A percentile compares a stretch with the other conserved stretches of the same genome.
These are phyloP conservation scores for Frankliniella intonsa DNA, from an alignment of 2,888 invertebrate genomes.

Conservation along the genomic window DNA sequence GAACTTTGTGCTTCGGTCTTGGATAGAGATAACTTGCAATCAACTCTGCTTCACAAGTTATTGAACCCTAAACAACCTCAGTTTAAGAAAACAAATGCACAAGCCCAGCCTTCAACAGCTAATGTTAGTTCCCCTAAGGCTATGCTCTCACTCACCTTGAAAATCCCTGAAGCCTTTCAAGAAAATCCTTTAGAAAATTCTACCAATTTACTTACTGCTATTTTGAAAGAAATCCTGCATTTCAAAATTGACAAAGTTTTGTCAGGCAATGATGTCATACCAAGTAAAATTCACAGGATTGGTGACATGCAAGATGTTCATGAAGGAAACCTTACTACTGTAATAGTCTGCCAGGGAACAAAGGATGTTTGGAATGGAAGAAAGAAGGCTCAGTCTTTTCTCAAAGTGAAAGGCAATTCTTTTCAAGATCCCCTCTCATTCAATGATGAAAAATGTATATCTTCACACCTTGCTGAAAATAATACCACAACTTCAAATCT, in stretches of 20 bases:
- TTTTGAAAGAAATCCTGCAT: background rate
- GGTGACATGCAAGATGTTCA: background rate
- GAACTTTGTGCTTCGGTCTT: background rate
- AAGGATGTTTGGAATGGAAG: constrained; percentile 15
- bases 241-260: background rate
- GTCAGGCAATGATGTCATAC: background rate
- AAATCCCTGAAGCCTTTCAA: background rate
- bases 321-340: background rate
- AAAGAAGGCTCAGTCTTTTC: background rate
- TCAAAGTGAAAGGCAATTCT: background rate
- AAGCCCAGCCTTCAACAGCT: no score
- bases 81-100: no score
- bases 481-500: background rate
- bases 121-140: no score
- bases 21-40: background rate
- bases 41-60: background rate
- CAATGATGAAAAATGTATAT: background rate
- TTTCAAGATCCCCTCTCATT: background rate
- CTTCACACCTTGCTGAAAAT: background rate
- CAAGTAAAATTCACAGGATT: background rate
- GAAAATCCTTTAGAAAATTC: background rate
- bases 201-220: background rate
- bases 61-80: no score
- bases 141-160: background rate
- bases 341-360: background rate